These are phyloP conservation scores for Steatocranus sp. DNA, from an alignment of 2,797 vertebrate species.

Conservation along the genomic window DNA sequence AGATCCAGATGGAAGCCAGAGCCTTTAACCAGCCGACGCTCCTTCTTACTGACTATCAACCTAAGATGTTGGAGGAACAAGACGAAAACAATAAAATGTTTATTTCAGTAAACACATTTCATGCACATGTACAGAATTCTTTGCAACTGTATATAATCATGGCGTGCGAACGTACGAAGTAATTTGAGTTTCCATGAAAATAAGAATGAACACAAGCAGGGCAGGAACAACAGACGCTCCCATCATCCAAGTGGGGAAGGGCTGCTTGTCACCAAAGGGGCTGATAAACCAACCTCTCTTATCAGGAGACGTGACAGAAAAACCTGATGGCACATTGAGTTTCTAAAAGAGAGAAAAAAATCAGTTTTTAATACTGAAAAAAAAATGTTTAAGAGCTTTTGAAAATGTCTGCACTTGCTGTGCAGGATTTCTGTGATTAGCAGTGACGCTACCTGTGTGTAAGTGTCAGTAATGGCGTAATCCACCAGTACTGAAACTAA, in stretches of 20 bases:
- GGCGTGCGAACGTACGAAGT: slow-evolving; percentile 84
- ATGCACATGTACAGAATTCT: background rate
- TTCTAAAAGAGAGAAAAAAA: slow-evolving; percentile 71
- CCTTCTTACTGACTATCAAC: slow-evolving; percentile 95
- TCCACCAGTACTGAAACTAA: slow-evolving; percentile 90
- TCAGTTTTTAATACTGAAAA: background rate
- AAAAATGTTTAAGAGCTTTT: background rate
- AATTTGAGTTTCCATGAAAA: slow-evolving; percentile 99
- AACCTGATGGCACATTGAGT: slow-evolving; percentile 90
- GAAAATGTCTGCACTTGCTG: background rate
- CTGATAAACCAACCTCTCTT: slow-evolving; percentile 95
- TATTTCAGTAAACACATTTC: background rate
- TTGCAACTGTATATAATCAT: background rate
- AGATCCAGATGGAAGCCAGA: slow-evolving; percentile 97
- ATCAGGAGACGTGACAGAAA: slow-evolving; percentile 91
- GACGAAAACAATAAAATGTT: background rate
- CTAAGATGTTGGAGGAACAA: slow-evolving; percentile 54
- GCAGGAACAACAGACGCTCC: slow-evolving; percentile 89
- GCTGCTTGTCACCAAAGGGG: slow-evolving; percentile 88
- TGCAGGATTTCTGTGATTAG: background rate
- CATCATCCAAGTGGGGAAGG: slow-evolving; percentile 97
- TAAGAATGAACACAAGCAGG: slow-evolving; percentile 94
- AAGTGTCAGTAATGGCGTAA: slow-evolving; percentile 87
- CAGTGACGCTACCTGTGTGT: slow-evolving; percentile 82
- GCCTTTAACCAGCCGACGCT: slow-evolving; percentile 89